A percentile compares a stretch with the other conserved stretches of the same genome.
These are phyloP conservation scores for Stegophylla sp. DNA, from an alignment of 2,888 invertebrate species.

Conservation along the genomic window DNA sequence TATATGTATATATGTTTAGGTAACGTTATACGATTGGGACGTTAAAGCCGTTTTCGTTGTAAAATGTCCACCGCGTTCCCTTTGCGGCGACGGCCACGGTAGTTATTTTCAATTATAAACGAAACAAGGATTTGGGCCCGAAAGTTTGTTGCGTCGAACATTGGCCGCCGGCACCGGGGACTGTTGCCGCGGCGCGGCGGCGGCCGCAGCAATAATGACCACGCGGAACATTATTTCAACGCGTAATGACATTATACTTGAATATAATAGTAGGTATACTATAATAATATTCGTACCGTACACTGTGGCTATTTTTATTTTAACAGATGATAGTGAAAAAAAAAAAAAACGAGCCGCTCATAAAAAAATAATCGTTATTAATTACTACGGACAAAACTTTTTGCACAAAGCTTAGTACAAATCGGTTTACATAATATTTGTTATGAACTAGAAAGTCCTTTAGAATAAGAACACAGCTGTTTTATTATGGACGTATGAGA, in stretches of 20 bases:
- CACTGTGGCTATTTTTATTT: not conserved
- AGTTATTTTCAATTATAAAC: conserved; percentile 45
- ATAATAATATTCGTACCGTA: not conserved
- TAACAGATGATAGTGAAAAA: not conserved
- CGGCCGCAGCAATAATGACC: not conserved
- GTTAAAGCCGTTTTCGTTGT: conserved; percentile 56
- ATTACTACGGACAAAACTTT: too few species aligned
- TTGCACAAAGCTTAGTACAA: too few species aligned
- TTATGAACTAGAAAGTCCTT: too few species aligned
- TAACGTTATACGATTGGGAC: conserved; percentile 3
- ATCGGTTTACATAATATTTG: too few species aligned
- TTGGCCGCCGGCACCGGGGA: not conserved
- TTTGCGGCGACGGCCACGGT: not conserved
- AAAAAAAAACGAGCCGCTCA: too few species aligned
- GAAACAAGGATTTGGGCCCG: conserved; percentile 6
- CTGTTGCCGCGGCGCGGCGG: not conserved
- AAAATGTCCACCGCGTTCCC: conserved; percentile 28
- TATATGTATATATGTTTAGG: too few species aligned
- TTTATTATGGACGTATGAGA: too few species aligned
- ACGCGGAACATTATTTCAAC: not conserved
- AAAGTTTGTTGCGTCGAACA: not conserved
- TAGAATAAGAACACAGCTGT: too few species aligned
- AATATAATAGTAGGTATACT: too few species aligned
- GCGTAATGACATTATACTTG: not conserved
- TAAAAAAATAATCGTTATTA: too few species aligned